Base-by-base conservation (phyloP, 2,888 invertebrate species). In the Agonopterix heracliana region DNA sequence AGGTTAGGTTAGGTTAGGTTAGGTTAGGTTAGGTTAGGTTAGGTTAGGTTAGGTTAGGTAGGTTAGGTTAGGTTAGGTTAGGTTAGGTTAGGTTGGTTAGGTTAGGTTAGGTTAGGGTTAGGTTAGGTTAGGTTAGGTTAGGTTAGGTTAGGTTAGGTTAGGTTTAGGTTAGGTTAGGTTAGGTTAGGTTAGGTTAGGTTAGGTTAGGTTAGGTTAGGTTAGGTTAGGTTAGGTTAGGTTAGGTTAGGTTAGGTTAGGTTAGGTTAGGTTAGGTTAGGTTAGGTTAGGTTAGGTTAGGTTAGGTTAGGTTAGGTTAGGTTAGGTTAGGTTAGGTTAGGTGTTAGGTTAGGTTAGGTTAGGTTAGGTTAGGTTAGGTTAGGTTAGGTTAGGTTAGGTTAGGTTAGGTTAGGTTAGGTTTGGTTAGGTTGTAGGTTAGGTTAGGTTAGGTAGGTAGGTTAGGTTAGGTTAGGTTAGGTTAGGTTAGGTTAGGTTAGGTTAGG, bases 161-260 rank as follows among this genome's bases (percentile, higher is more conserved):
- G 52, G 52, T 54, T 54, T 47, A n/a, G n/a, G n/a, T n/a, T n/a
- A n/a, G n/a, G n/a, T n/a, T n/a, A n/a, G n/a, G n/a, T n/a, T n/a
- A n/a, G 54, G 54, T 52, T 54, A 50, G 56, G 53, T 53, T 51
- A 54, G 54, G 56, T 54, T 54, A 54, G 56, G 55, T 57, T 54
- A 55, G 60, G 57, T 59, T 57, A 59, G 61, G 59, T 57, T 57
- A 57, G 59, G 59, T 59, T 55, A 54, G 54, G 58, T n/a, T n/a
- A n/a, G n/a, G n/a, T n/a, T n/a, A n/a, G n/a, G n/a, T n/a, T n/a
- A n/a, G 48, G 61, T 59, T 59, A 59, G 61, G 61, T 59, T 59
- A 57, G 59, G 60, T 57, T 59, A 59, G 56, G 61, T 57, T 59
- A 56, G 57, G 61, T 59, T 59, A 56, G 57, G 58, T 55, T 55